Evolutionary conservation across 1,140 invertebrate genomes (phyloP).

Genomic region (Zophobas atratus): DNA sequence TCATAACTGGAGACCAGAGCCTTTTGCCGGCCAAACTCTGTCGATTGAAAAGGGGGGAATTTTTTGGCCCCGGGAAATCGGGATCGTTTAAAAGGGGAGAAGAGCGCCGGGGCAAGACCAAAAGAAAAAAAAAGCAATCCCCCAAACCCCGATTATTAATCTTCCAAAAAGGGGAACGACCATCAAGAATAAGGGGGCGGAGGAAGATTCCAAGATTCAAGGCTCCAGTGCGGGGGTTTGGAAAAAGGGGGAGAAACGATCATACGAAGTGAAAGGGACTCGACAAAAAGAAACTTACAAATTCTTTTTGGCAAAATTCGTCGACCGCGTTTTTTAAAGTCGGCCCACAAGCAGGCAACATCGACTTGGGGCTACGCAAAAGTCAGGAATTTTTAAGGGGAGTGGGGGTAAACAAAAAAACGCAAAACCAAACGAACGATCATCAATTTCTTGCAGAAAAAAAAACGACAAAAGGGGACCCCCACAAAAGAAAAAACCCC

Average conservation of each 20-base stretch:
- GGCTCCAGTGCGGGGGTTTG: no score
- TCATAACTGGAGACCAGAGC: conserved; percentile 81
- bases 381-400: conserved; percentile 76
- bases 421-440: neutral
- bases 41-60: conserved; percentile 80
- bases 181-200: conserved; percentile 73
- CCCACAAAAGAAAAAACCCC: conserved; percentile 67
- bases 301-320: conserved; percentile 60
- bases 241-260: conserved; percentile 72
- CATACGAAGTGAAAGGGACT: conserved; percentile 73
- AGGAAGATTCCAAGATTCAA: conserved; percentile 60
- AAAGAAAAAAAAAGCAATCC: conserved; percentile 70
- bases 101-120: conserved; percentile 70
- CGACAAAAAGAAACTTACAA: conserved; percentile 57
- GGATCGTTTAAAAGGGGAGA: conserved; percentile 63
- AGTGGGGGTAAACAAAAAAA: conserved; percentile 72
- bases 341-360: conserved; percentile 57
- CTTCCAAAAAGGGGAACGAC: conserved; percentile 78
- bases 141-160: conserved; percentile 75
- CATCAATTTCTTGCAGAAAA: conserved; percentile 64
- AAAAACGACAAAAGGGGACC: conserved; percentile 62
- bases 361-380: conserved; percentile 71
- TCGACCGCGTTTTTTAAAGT: conserved; percentile 62
- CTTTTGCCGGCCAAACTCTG: conserved; percentile 76
- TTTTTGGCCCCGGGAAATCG: conserved; percentile 70